Conservation (phyloP, 2,888 invertebrate species). For the Leptinotarsa haldemani region DNA sequence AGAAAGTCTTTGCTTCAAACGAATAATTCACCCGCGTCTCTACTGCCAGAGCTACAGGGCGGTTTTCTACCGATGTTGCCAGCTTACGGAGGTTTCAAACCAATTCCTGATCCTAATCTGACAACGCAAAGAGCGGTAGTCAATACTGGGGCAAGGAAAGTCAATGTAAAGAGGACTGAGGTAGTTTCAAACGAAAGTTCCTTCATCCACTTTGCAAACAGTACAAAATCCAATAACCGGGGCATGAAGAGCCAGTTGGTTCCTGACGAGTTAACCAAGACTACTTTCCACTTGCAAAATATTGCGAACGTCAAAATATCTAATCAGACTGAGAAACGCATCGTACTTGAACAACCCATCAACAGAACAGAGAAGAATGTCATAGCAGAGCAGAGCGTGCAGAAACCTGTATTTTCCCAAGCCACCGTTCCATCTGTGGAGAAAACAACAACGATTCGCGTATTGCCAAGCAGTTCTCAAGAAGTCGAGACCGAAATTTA, state of each 20-base stretch:
- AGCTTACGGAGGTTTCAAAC: conserved; percentile 79
- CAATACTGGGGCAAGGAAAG: conserved; percentile 5
- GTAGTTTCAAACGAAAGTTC: conserved; percentile 30
- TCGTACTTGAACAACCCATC: conserved; percentile 9
- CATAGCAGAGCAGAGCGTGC: conserved; percentile 4
- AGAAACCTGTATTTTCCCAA: conserved; percentile 5
- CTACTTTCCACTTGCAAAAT: conserved; percentile 24
- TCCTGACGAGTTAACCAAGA: conserved; percentile 10
- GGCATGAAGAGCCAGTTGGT: conserved; percentile 30
- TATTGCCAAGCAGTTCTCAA: conserved; percentile 23
- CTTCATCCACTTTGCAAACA: conserved; percentile 7
- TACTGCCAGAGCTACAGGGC: conserved; percentile 75
- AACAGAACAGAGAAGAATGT: conserved; percentile 5
- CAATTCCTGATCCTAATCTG: conserved; percentile 64
- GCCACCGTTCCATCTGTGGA: neutral
- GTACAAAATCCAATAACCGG: conserved; percentile 22
- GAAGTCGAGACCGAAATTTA: neutral
- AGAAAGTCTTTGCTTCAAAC: conserved; percentile 17
- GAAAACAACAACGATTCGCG: conserved; percentile 18
- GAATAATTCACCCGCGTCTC: conserved; percentile 35
- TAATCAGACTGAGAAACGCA: conserved; percentile 26
- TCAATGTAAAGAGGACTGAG: conserved; percentile 23
- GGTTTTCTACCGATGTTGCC: conserved; percentile 84
- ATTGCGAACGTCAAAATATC: conserved; percentile 27
- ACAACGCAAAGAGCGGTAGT: neutral